Percentiles rank a stretch among this genome's conserved stretches.
These are phyloP conservation scores for Nyctibius bracteatus DNA, from an alignment of 2,113 vertebrate genomes.

Conservation along the genomic window DNA sequence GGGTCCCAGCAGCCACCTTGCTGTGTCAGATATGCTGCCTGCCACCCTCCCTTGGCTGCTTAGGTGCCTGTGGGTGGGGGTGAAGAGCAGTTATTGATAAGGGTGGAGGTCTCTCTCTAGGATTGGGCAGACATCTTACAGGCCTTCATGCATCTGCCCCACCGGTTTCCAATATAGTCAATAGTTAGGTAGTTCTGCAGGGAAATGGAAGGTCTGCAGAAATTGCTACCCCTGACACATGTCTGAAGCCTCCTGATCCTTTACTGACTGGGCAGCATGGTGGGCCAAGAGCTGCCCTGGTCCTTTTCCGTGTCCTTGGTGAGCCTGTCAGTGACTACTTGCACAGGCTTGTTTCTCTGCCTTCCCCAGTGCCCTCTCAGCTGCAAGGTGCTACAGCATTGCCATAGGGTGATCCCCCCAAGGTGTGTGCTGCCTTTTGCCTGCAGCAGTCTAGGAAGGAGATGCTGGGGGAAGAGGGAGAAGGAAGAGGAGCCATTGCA, in stretches of 20 bases:
- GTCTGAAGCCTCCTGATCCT: background rate
- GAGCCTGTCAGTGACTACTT: background rate
- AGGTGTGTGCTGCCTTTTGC: background rate
- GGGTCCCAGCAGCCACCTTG: background rate
- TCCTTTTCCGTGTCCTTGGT: background rate
- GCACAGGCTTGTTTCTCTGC: background rate
- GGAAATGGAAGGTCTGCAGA: background rate
- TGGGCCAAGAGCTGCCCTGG: background rate
- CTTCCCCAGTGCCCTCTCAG: background rate
- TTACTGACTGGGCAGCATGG: background rate
- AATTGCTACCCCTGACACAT: background rate
- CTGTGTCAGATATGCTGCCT: background rate
- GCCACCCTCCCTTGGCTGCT: background rate
- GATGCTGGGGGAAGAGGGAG: background rate
- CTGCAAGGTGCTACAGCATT: background rate
- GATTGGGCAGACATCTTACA: background rate
- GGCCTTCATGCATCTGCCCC: background rate
- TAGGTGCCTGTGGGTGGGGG: background rate
- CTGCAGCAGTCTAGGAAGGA: background rate
- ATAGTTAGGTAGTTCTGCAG: background rate
- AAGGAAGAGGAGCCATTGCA: background rate
- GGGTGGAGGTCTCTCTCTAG: background rate
- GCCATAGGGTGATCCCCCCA: background rate
- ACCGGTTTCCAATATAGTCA: background rate
- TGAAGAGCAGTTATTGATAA: background rate